Evolutionary conservation across 2,888 invertebrate species (phyloP).

Genomic region (Agrenia bidenticulata): DNA sequence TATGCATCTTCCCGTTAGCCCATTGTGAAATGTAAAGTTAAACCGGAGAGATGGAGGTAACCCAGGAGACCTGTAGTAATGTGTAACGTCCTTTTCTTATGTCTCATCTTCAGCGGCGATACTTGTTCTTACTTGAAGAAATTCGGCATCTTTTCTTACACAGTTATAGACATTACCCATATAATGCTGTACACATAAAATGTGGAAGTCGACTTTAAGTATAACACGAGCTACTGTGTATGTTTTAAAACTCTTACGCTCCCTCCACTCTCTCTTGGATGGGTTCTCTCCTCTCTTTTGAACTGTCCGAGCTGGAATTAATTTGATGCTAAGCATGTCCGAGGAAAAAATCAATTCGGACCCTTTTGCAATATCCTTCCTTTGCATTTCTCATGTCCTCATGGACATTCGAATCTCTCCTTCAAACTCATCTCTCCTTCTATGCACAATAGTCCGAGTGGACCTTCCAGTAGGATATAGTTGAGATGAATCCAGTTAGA

Average conservation of each 20-base stretch:
- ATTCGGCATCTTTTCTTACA: too few species aligned
- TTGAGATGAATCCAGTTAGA: not conserved
- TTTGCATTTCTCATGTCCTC: slow-evolving; percentile 50
- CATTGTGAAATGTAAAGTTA: too few species aligned
- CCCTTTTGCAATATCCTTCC: slow-evolving; percentile 50
- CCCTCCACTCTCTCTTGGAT: slow-evolving; percentile 10
- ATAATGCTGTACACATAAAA: too few species aligned
- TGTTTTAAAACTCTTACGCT: slow-evolving; percentile 17
- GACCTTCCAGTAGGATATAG: slow-evolving; percentile 32
- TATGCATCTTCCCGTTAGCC: too few species aligned
- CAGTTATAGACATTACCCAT: too few species aligned
- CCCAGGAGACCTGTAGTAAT: too few species aligned
- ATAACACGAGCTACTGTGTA: not conserved
- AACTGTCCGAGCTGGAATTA: slow-evolving; percentile 45
- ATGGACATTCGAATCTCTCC: slow-evolving; percentile 19
- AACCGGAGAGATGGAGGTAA: too few species aligned
- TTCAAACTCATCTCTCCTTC: slow-evolving; percentile 16
- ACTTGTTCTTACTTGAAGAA: too few species aligned
- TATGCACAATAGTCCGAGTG: slow-evolving; percentile 15
- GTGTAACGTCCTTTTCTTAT: too few species aligned
- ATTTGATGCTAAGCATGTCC: slow-evolving; percentile 53
- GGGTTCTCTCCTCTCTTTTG: slow-evolving; percentile 25
- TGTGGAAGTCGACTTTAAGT: too few species aligned
- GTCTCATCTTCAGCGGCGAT: too few species aligned
- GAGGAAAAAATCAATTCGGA: slow-evolving; percentile 47